Evolutionary conservation across 2,888 invertebrate genomes (phyloP).

Genomic region (Sesia apiformis): DNA sequence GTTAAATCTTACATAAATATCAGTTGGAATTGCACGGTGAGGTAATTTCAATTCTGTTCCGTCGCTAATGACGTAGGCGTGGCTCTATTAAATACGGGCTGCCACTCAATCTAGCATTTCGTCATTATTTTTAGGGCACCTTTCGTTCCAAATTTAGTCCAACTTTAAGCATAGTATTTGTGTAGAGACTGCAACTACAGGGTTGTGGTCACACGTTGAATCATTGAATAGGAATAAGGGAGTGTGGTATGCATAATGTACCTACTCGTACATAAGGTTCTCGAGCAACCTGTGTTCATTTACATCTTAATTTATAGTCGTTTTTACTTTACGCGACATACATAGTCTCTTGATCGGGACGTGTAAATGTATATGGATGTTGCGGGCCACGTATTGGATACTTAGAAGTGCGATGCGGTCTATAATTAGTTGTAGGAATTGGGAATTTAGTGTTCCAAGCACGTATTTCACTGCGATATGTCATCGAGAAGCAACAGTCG

Average conservation of each 20-base stretch:
- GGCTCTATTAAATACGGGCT: neutral
- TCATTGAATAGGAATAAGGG: too few relatives aligned
- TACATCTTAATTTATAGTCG: too few relatives aligned
- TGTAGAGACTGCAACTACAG: too few relatives aligned
- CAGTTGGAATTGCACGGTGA: neutral
- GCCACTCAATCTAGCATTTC: neutral
- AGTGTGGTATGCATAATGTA: too few relatives aligned
- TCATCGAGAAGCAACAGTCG: slow-evolving; percentile 19
- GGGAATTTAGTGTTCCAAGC: slow-evolving; percentile 27
- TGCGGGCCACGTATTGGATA: neutral
- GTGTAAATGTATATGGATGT: neutral
- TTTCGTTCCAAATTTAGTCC: too few relatives aligned
- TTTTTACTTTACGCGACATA: too few relatives aligned
- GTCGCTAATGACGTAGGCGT: neutral
- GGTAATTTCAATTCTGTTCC: neutral
- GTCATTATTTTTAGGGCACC: neutral
- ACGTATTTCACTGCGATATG: slow-evolving; percentile 29
- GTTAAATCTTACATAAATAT: neutral
- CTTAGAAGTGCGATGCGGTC: neutral
- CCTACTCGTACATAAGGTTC: too few relatives aligned
- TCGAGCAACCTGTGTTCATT: too few relatives aligned
- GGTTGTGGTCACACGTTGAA: too few relatives aligned
- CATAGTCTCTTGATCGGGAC: neutral
- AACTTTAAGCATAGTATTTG: too few relatives aligned
- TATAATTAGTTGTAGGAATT: neutral